Evolutionary conservation across 1,140 invertebrate genomes (phyloP), one percentile per base, ranked within the genome.

Genomic region (Micrasema longulum): DNA sequence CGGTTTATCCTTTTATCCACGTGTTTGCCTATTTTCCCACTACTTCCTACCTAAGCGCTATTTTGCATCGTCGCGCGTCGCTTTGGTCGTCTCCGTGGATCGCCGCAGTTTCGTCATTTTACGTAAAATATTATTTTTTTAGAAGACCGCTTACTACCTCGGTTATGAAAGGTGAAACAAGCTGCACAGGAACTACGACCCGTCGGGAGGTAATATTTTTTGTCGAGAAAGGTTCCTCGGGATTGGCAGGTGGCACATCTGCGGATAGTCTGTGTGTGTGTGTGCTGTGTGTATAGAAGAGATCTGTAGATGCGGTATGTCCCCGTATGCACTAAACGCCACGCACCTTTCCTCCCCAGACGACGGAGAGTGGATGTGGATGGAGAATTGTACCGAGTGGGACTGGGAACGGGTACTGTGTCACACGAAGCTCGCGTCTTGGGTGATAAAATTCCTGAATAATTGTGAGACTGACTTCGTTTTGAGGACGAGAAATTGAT

Each of bases 151-250:
- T 2, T 4, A 31, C 26, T 4, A 55, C 26, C 7, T 55, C 26
- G 31, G 26, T 20, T 31, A 35, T 35, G 50, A 6, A 31, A 55
- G 52, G 35, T 55, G 52, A 41, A 4, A 16, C 55, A 60, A 60
- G 55, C 55, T 60, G 55, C 55, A 22, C 36, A 41, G 55, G 35
- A 38, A 31, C 26, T 7, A 7, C 2, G 26, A 31, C 26, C 55
- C 55, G 55, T 60, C 55, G 12, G 55, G 55, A 60, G 55, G 55
- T 60, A 60, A 60, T 18, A 22, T 60, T 60, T 60, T 60, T 60
- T 60, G 55, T 60, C 20, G 55, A 60, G 55, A 20, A 52, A 60
- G 16, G 55, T 60, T 22, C 55, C 35, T 43, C 22, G 9, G 55
- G 36, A 38, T 41, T 23, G 55, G 36, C 55, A 60, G 55, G 55